Conservation (phyloP, 2,888 invertebrate genomes). For the Agriopis marginaria region DNA sequence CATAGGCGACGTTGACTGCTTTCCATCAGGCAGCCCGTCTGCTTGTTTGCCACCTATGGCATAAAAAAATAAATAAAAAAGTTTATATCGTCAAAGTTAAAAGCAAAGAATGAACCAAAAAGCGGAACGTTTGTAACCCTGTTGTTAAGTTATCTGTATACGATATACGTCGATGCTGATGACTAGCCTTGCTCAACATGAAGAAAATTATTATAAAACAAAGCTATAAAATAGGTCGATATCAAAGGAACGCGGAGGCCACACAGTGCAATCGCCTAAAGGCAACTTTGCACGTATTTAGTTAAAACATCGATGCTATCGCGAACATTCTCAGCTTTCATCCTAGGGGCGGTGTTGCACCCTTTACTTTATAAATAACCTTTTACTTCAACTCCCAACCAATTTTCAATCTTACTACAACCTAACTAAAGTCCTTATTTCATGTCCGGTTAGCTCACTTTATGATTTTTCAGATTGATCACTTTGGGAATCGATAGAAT, state of each 20-base stretch:
- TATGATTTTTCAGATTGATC: slow-evolving; percentile 48
- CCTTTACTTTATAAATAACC: slow-evolving; percentile 69
- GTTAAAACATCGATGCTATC: slow-evolving; percentile 60
- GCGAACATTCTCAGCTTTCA: slow-evolving; percentile 61
- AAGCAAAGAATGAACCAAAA: no score
- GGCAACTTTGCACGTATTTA: slow-evolving; percentile 70
- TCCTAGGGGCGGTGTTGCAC: slow-evolving; percentile 69
- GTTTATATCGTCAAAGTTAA: no score
- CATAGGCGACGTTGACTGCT: no score
- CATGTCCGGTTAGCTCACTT: slow-evolving; percentile 41
- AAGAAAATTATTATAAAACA: no score
- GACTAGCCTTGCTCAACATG: no score
- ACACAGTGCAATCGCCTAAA: slow-evolving; percentile 31
- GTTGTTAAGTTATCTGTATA: no score
- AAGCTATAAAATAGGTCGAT: not conserved
- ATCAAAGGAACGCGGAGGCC: slow-evolving; percentile 14
- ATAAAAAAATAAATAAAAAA: no score
- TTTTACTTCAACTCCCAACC: slow-evolving; percentile 44
- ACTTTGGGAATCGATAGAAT: slow-evolving; percentile 29
- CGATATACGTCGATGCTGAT: no score
- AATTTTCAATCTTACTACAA: slow-evolving; percentile 51
- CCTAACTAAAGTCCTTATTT: slow-evolving; percentile 50
- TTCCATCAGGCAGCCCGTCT: no score
- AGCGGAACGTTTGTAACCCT: no score
- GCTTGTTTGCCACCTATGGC: no score